A percentile compares a stretch with the other conserved stretches of the same genome.
Conservation (phyloP, 2,113 vertebrate genomes). For the Rhegmatorhina hoffmannsi region DNA sequence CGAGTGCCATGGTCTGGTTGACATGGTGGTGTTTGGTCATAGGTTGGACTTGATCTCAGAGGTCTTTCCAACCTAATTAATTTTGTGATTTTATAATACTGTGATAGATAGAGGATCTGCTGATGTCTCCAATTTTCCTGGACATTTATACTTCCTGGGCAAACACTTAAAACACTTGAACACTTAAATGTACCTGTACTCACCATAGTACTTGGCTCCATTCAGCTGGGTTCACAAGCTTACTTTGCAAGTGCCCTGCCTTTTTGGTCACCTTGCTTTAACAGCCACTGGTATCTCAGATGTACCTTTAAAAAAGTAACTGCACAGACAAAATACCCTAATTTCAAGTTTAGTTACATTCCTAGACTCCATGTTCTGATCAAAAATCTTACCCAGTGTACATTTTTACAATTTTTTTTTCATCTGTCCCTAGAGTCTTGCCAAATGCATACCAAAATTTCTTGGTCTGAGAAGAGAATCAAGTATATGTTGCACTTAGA, state of each 20-base stretch:
- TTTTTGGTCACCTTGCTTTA: not conserved
- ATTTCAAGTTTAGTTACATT: not conserved
- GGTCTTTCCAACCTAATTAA: not conserved
- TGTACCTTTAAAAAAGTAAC: not conserved
- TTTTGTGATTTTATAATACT: not conserved
- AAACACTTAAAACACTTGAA: not conserved
- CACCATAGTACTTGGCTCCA: rapidly evolving
- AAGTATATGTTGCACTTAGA: not conserved
- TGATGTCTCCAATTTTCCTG: not conserved
- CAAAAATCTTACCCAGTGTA: not conserved
- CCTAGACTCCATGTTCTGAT: not conserved
- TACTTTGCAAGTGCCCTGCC: not conserved
- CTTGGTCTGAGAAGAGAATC: not conserved
- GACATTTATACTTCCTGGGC: not conserved
- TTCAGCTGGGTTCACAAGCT: not conserved
- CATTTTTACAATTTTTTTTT: not conserved
- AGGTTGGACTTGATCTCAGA: not conserved
- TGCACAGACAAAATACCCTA: not conserved
- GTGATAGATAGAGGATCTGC: not conserved
- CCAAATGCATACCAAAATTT: not conserved
- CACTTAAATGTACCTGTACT: not conserved
- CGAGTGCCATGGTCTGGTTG: not conserved
- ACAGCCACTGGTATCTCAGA: not conserved
- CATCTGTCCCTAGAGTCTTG: not conserved
- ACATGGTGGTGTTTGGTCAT: not conserved